phyloP scores from a whole-genome alignment of 2,113 vertebrate genomes.

The Craseonycteris thonglongyai region DNA sequence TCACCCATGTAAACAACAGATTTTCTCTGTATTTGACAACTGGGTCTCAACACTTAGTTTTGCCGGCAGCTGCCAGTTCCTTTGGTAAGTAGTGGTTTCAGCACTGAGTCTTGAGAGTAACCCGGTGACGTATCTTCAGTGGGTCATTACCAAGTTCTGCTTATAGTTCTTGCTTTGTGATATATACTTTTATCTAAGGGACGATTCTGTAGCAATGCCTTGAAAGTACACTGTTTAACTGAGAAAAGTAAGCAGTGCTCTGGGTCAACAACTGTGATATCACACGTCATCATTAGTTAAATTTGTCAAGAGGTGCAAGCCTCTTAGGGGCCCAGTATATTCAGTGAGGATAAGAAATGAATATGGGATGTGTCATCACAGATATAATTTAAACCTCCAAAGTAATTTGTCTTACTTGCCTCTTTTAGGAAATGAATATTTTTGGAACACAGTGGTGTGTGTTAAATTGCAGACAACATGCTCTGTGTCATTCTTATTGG shows the following conservation, averaged over 20 bases:
- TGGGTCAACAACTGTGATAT: accelerated
- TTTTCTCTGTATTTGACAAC: background rate
- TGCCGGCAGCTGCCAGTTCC: constrained; percentile 31
- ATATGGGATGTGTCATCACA: background rate
- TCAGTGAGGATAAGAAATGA: background rate
- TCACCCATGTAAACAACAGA: background rate
- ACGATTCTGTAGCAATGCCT: background rate
- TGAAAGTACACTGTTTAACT: no score
- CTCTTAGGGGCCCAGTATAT: background rate
- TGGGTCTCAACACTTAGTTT: constrained; percentile 16
- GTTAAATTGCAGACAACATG: constrained; percentile 74
- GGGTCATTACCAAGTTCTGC: background rate
- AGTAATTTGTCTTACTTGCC: constrained; percentile 81
- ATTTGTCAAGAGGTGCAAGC: background rate
- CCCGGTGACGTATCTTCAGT: background rate
- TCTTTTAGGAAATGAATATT: constrained; percentile 82
- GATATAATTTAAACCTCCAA: constrained; percentile 44
- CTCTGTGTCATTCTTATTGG: constrained; percentile 79
- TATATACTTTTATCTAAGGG: background rate
- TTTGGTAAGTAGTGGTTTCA: constrained; percentile 71
- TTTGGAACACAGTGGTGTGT: constrained; percentile 79
- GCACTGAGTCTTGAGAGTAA: background rate
- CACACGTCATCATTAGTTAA: background rate
- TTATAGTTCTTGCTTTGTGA: background rate
- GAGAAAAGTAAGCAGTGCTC: background rate